Conservation (phyloP, 37 sponge, comb jelly and placozoan genomes). For the Tethya wilhelma region DNA sequence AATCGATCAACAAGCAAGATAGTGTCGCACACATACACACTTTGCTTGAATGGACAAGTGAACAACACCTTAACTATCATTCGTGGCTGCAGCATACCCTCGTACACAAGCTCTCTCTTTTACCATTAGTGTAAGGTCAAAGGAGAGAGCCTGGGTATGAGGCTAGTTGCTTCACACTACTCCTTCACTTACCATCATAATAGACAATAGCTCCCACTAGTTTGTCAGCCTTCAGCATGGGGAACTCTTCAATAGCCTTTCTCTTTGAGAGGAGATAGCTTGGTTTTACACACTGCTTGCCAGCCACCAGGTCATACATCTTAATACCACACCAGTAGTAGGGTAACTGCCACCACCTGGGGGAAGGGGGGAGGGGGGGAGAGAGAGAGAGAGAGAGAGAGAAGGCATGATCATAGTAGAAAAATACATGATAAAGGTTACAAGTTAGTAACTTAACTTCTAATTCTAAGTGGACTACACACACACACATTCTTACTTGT, state of each 20-base stretch:
- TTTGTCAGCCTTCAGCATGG: slow-evolving; percentile 88
- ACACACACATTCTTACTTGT: slow-evolving; percentile 85
- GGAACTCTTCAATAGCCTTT: slow-evolving; percentile 95
- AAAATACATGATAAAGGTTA: background rate
- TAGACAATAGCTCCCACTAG: slow-evolving; percentile 93
- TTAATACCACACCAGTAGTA: slow-evolving; percentile 97
- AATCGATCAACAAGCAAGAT: too few species aligned
- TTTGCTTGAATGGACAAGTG: too few species aligned
- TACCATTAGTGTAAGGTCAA: too few species aligned
- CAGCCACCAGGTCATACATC: slow-evolving; percentile 95
- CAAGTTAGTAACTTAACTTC: too few species aligned
- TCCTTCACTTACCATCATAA: slow-evolving; percentile 91
- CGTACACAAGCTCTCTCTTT: too few species aligned
- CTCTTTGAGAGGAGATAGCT: slow-evolving; percentile 87
- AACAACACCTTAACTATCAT: too few species aligned
- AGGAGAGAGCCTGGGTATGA: too few species aligned
- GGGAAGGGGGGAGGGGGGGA: background rate
- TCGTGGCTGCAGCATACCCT: too few species aligned
- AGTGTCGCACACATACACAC: too few species aligned
- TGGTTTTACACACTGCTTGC: slow-evolving; percentile 79
- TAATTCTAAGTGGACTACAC: too few species aligned
- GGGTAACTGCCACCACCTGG: slow-evolving; percentile 97
- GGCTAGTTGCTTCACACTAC: too few species aligned
- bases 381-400: background rate
- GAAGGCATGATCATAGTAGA: background rate